A percentile compares a stretch with the other conserved stretches of the same genome.
These are phyloP conservation scores for Saiga tatarica DNA, from an alignment of 2,113 vertebrate genomes.

Conservation along the genomic window DNA sequence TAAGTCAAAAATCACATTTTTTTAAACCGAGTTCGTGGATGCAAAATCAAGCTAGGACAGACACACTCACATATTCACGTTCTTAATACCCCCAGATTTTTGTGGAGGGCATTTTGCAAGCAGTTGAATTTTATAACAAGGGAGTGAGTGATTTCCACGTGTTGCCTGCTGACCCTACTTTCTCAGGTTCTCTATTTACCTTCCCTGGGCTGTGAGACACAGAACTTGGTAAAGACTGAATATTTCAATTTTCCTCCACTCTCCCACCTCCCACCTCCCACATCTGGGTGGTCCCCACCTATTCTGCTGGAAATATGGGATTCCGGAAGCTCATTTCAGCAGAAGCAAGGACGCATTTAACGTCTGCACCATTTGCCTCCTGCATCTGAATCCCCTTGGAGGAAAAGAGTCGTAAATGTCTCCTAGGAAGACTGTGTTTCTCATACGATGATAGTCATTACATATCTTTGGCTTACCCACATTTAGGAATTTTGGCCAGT, in stretches of 20 bases:
- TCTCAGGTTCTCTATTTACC: background rate
- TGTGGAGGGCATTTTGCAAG: fast-evolving
- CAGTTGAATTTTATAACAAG: background rate
- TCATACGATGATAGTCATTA: fast-evolving
- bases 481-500: background rate
- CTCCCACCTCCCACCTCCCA: background rate
- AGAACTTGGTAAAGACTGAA: background rate
- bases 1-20: background rate
- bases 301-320: background rate
- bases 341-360: background rate
- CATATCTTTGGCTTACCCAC: fast-evolving
- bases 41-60: background rate
- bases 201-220: background rate
- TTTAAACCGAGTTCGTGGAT: background rate
- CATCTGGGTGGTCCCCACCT: background rate
- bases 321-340: no score
- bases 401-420: background rate
- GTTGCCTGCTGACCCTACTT: background rate
- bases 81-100: background rate
- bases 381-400: fast-evolving
- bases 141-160: background rate
- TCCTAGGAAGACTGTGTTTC: fast-evolving
- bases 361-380: fast-evolving
- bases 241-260: background rate
- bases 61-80: fast-evolving